Evolutionary conservation across 2,797 vertebrate genomes (phyloP).

Genomic region (Anguilla marmorata): DNA sequence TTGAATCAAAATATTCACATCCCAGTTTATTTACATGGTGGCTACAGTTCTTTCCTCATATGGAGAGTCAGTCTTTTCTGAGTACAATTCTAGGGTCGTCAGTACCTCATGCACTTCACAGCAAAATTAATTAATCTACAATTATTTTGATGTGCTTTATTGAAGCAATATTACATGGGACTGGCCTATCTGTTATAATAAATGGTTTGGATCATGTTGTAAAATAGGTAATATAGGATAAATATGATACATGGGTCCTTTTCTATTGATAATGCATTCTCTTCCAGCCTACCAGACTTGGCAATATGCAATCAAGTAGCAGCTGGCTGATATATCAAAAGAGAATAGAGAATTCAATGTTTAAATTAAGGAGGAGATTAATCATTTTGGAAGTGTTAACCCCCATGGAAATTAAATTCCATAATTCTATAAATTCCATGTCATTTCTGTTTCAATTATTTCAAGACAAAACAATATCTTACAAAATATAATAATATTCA

Average conservation of each 20-base stretch:
- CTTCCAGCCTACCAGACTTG: not conserved
- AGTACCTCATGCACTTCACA: not conserved
- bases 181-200: not conserved
- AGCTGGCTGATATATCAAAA: not conserved
- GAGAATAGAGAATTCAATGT: not conserved
- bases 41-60: not conserved
- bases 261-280: not conserved
- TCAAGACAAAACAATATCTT: not conserved
- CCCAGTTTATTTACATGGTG: not conserved
- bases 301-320: not conserved
- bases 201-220: not conserved
- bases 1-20: not conserved
- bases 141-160: not conserved
- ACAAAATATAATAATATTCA: not conserved
- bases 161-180: not conserved
- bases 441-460: not conserved
- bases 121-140: not conserved
- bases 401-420: not conserved
- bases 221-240: not conserved
- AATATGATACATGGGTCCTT: not conserved
- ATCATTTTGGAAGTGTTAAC: not conserved
- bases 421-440: not conserved
- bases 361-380: not conserved
- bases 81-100: not conserved
- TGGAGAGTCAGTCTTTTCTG: not conserved